Conservation (phyloP, 2,888 invertebrate species). For the Falcaria lacertinaria region DNA sequence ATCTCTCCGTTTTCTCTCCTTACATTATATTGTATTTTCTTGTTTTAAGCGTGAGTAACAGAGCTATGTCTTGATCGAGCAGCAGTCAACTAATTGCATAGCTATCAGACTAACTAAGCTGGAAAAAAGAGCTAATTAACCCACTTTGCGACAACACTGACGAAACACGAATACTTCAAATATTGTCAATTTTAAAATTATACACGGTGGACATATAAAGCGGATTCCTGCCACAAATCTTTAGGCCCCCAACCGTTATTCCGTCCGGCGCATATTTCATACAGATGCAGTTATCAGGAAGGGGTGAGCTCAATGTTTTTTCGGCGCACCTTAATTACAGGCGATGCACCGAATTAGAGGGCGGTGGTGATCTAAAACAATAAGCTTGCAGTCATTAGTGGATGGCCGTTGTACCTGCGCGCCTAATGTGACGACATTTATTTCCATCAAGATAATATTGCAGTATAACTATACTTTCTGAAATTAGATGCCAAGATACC, state of each 20-base stretch:
- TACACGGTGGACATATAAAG: constrained; percentile 13
- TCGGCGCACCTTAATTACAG: constrained; percentile 63
- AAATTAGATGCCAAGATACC: constrained; percentile 21
- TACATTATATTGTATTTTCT: no score
- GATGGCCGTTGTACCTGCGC: constrained; percentile 46
- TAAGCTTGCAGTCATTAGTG: constrained; percentile 66
- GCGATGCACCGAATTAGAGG: constrained; percentile 67
- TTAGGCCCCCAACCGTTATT: constrained; percentile 39
- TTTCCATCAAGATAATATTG: constrained; percentile 43
- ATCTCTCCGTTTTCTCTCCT: no score
- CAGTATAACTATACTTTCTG: constrained; percentile 41
- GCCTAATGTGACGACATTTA: constrained; percentile 70
- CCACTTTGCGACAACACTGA: background rate
- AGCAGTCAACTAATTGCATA: no score
- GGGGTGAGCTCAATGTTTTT: constrained; percentile 65
- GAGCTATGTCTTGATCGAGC: no score
- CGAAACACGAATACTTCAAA: background rate
- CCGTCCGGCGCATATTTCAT: constrained; percentile 39
- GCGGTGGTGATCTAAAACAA: constrained; percentile 76
- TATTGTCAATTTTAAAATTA: constrained; percentile 6
- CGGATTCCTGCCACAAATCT: constrained; percentile 20
- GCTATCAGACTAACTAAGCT: no score
- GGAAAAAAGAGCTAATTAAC: no score
- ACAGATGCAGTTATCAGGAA: constrained; percentile 57
- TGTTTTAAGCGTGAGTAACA: no score